Base-by-base conservation (phyloP, 1,140 invertebrate species). In the Leguminivora glycinivorella region DNA sequence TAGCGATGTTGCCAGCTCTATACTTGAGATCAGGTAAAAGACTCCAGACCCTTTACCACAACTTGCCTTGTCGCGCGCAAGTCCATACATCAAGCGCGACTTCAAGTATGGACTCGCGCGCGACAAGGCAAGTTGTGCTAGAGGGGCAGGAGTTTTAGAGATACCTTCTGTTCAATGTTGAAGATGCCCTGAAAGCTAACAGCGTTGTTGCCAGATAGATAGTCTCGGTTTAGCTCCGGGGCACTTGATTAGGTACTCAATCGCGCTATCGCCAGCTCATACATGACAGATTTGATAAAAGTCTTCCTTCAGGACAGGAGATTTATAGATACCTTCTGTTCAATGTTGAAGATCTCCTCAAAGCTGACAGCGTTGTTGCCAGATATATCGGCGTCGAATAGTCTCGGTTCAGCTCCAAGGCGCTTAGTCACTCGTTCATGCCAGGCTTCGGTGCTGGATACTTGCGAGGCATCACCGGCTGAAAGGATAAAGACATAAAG, bases 141-240 rank as follows among this genome's bases (percentile, higher is more conserved):
- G n/a, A n/a, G n/a, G n/a, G n/a, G n/a, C n/a, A n/a, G n/a, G n/a
- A n/a, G n/a, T n/a, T n/a, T n/a, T n/a, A n/a, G n/a, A 31, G 4
- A 7, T 6, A 6, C 84, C 67, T 92, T 92, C 78, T 94, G 94
- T 52, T 91, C 87, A 80, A 93, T 95, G 63, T 94, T 82, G 31
- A 86, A 80, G 25, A 96, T 93, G 82, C 95, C 94, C 77, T 95
- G 95, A n/a, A 95, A 90, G 34, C 81, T 87, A 12, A 94, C 87
- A 72, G 92, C 92, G n/a, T 93, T 92, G 14, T 85, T 83, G 68
- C 90, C 87, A 12, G 92, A 81, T n/a, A n/a, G n/a, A n/a, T n/a
- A n/a, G n/a, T n/a, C n/a, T n/a, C 95, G 94, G 84, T 95, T 95
- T 2, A 96, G 91, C 26, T 93, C 91, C 1, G 95, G n/a, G 91